Base-by-base conservation (phyloP, 2,888 invertebrate species). In the Neoitamus cyanurus region DNA sequence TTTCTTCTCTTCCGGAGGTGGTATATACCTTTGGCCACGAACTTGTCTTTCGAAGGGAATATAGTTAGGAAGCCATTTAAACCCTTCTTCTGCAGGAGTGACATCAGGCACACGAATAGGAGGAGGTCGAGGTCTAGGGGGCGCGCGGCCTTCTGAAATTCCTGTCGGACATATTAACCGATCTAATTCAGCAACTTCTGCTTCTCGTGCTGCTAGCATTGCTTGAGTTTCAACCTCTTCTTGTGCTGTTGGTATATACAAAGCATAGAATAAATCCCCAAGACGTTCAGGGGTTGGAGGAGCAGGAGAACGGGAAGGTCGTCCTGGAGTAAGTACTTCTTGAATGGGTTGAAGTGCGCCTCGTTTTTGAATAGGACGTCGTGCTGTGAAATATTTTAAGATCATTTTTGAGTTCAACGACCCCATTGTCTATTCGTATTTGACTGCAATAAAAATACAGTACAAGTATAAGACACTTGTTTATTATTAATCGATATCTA, bases 41-140 rank as follows among this genome's bases (percentile, higher is more conserved):
- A 69, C 11, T 25, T 13, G 11, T 0, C 25, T 25, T 25, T 28
- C 31, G 31, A 4, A 13, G n/a, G 85, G 83, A 7, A 83, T 25
- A 69, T 42, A 84, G 28, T 85, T 84, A 11, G 20, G 83, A 11
- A 85, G 72, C 85, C 85, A 85, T n/a, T 83, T 84, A 36, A 85
- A 85, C 9, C 78, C 84, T 73, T 69, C 73, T 34, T 85, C 83
- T 9, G 31, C 42, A 6, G 85, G 85, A 1, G 31, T 36, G 1
- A 84, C 4, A 2, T 83, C 78, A 5, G 77, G 73, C 11, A 37
- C 13, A 6, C 80, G 68, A 15, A 85, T 83, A n/a, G 85, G 85
- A 48, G 75, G 48, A 25, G 36, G 36, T 3, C 6, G 25, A 7
- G 25, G 7, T 13, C 2, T 6, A n/a, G 25, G 11, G 13, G 42